Conservation (phyloP, 2,888 invertebrate species). For the Cyaniris semiargus region DNA sequence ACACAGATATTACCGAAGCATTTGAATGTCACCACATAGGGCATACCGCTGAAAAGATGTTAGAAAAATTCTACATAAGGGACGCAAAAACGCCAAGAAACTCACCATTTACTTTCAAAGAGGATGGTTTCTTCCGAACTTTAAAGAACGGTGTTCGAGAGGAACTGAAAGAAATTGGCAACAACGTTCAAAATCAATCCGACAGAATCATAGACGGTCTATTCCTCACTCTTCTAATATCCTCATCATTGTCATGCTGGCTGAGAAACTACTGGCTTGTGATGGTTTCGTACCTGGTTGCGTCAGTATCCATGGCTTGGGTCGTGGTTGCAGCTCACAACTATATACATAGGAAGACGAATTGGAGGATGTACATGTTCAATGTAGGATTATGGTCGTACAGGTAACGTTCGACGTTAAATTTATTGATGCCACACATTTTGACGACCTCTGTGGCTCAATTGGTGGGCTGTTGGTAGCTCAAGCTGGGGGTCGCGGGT, state of each 20-base stretch:
- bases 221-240: constrained; percentile 56
- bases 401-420: constrained; percentile 58
- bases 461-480: too few species aligned
- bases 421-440: neutral
- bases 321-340: constrained; percentile 85
- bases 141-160: constrained; percentile 81
- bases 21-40: constrained; percentile 81
- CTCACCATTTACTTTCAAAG: constrained; percentile 86
- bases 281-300: constrained; percentile 52
- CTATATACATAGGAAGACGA: constrained; percentile 87
- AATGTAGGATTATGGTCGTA: constrained; percentile 85
- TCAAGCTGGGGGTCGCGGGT: too few species aligned
- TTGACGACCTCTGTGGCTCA: too few species aligned
- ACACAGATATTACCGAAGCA: constrained; percentile 83
- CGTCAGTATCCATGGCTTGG: constrained; percentile 80
- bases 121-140: constrained; percentile 87
- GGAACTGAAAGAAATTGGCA: constrained; percentile 78
- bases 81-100: constrained; percentile 83
- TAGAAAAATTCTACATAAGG: constrained; percentile 84
- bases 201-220: constrained; percentile 63
- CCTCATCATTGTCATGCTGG: constrained; percentile 58
- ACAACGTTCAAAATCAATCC: constrained; percentile 46
- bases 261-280: constrained; percentile 52
- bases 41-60: constrained; percentile 76
- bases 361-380: constrained; percentile 89